Base-by-base conservation (phyloP, 2,113 vertebrate species). In the Geothlypis trichas region DNA sequence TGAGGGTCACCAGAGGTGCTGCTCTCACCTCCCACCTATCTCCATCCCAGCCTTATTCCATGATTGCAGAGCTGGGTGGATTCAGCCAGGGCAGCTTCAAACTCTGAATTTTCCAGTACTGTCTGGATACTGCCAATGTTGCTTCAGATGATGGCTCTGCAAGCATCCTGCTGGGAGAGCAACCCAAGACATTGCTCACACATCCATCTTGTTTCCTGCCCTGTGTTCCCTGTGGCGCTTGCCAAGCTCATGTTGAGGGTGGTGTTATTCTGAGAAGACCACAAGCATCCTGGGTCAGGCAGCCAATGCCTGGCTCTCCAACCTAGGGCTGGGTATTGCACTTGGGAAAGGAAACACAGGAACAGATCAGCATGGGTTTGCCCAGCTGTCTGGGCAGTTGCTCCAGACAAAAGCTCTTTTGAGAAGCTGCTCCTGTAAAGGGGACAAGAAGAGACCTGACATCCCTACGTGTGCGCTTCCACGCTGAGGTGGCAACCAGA, bases 381-480 rank as follows among this genome's bases (percentile, higher is more conserved):
- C 42, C 63, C 28, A 27, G 55, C 46, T 80, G 92, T 88, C 90
- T 92, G 85, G 59, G 76, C 47, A 84, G 52, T 1, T 13, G 65
- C 51, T 93, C 46, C 80, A 92, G 27, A 96, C 73, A 96, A 78
- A 85, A 89, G 51, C 31, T 71, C 83, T 94, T 93, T 95, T 95
- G 68, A 95, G 63, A 92, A 84, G 51, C 47, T 2, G 3, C 44
- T 74, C 49, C 19, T 67, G 42, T 44, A 11, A 66, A 94, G 51
- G 6, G 51, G 63, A 88, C 75, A 55, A 65, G 57, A 76, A 15
- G 22, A 90, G 66, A 73, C n/a, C 46, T 27, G 35, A 76, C 63
- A 84, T 77, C 27, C 67, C 79, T 17, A 1, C 85, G 52, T 5
- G 27, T 4, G 22, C 2, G 2, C 47, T 84, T 61, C 79, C 4